Base-by-base conservation (phyloP, 2,888 invertebrate genomes). In the Aelia acuminata region DNA sequence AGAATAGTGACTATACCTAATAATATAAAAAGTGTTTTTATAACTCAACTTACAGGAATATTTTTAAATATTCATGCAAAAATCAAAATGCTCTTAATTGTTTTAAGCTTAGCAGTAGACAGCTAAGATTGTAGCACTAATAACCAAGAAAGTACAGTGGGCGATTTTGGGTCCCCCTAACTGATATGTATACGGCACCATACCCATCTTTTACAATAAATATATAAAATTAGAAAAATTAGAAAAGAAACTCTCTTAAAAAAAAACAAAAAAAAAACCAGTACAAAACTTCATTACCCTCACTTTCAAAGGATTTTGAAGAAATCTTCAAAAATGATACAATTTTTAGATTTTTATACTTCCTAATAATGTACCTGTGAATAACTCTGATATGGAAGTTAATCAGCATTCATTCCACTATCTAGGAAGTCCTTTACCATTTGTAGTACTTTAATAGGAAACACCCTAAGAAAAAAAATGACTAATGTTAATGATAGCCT, bases 381-480 rank as follows among this genome's bases (percentile, higher is more conserved):
- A 26, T n/a, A 53, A 53, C 22, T 53, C 13, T 57, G 26, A 26
- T 63, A 31, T 18, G 1, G 20, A 57, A 63, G 31, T 88, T 31
- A 84, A 31, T 84, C 89, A 49, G 89, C 88, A 63, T 90, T 88
- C 39, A 90, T 84, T 35, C 95, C 95, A 35, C 94, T 93, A 90
- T 94, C 95, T 31, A 95, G 90, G 91, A 95, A 96, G 91, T 95
- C 95, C 91, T 93, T 93, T 1, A 95, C 88, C 90, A 93, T 92
- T 8, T 93, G 90, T 26, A 93, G 92, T 1, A 94, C 93, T 89
- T 93, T 92, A 48, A 91, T 91, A 0, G 96, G 96, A 22, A 95
- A 91, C 47, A 93, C 90, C 91, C 95, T 94, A 92, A 93, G 94
- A 91, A 43, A 90, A 89, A 90, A 15, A 49, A 48, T n/a, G n/a